phyloP scores from a whole-genome alignment of 92 coral and sea anemone genomes.

The Pocillopora meandrina region DNA sequence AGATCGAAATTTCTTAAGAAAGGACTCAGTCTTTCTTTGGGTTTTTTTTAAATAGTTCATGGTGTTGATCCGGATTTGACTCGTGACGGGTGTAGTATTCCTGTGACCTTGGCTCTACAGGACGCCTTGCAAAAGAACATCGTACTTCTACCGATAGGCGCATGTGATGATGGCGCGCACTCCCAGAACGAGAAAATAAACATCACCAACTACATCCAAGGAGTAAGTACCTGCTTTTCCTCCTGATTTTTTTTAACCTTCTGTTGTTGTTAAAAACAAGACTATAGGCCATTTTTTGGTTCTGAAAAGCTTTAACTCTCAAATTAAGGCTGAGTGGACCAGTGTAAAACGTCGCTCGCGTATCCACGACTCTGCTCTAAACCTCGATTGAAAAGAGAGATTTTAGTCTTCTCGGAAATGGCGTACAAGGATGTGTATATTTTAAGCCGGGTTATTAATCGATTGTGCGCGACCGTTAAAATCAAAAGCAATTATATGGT shows the following conservation, averaged over 20 bases:
- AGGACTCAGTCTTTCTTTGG: too few species aligned
- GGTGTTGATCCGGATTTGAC: conserved; percentile 87
- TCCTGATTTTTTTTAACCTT: not conserved
- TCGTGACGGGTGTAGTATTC: conserved; percentile 97
- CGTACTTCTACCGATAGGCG: conserved; percentile 83
- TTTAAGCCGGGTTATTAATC: too few species aligned
- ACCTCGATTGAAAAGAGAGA: too few species aligned
- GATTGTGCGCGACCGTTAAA: too few species aligned
- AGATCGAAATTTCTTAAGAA: not conserved
- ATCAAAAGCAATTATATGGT: too few species aligned
- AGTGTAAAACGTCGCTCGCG: not conserved
- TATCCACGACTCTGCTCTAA: too few species aligned
- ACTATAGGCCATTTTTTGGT: too few species aligned
- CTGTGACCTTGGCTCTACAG: conserved; percentile 84
- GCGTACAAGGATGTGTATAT: too few species aligned
- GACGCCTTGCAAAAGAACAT: conserved; percentile 81
- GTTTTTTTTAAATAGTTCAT: conserved; percentile 50
- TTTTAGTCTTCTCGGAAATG: too few species aligned
- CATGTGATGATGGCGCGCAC: conserved; percentile 96
- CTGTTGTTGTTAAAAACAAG: too few species aligned
- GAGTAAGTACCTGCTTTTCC: conserved; percentile 61
- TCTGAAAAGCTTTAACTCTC: too few species aligned
- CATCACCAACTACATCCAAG: conserved; percentile 75
- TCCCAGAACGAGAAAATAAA: conserved; percentile 94
- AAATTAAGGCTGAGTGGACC: not conserved